Base-by-base conservation (phyloP, 2,888 invertebrate genomes). In the Harpagoxenus sublaevis region DNA sequence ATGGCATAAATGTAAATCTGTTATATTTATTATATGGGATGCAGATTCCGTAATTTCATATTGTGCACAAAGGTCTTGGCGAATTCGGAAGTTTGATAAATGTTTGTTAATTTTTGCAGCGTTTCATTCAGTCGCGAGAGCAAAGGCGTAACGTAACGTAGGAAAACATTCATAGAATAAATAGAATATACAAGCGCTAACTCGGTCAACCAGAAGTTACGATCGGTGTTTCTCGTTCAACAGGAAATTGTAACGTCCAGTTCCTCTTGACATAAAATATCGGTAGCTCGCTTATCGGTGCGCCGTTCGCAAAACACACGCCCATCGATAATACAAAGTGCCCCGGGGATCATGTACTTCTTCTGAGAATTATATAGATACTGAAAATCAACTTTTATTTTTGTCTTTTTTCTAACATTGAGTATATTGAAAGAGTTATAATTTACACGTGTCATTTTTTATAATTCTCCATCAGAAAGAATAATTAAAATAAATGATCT, bases 131-230 rank as follows among this genome's bases (percentile, higher is more conserved):
- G n/a, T 23, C 23, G n/a, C 39, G 10, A 28, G 18, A 28, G 10
- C 39, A 39, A 53, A 23, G 23, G 9, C 12, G 9, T 51, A 45
- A 73, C 18, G 68, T 18, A 23, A 35, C 12, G 53, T 39, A 77
- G n/a, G 15, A 42, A 53, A 81, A 62, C 18, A 62, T 35, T 39
- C 23, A 9, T n/a, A 23, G 15, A 12, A 15, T 51, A 75, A 78
- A 83, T 65, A 55, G 55, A 42, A 78, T 63, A 53, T 45, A 60
- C 51, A 79, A 53, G 28, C 35, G 65, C 42, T 83, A 83, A 83
- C 42, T 79, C 81, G 81, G 82, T 65, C 63, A 82, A 51, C n/a
- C 42, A 83, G 79, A 65, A 79, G 42, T 79, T 78, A 48, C 63
- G 53, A 74, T 83, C 23, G 42, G 4, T 48, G 60, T 74, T 81